phyloP scores from a whole-genome alignment of 2,797 vertebrate genomes.

The Diplodus puntazzo region DNA sequence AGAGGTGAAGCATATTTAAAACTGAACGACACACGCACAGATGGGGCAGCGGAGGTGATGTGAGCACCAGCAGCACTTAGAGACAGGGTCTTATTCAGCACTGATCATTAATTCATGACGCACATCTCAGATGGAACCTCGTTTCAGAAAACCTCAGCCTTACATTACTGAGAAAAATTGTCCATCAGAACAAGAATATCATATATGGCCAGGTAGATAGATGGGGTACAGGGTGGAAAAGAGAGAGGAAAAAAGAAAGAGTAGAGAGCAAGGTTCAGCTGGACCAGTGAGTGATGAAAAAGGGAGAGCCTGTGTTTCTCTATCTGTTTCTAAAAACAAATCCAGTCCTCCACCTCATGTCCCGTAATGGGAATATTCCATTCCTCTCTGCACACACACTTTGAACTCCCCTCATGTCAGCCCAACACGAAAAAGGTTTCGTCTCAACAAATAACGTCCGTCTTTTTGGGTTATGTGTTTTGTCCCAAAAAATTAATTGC shows the following conservation, averaged over 20 bases:
- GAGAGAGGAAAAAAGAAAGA: background rate
- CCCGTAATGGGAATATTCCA: conserved; percentile 51
- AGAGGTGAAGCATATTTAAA: conserved; percentile 43
- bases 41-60: conserved; percentile 32
- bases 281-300: background rate
- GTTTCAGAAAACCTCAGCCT: conserved; percentile 51
- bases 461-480: background rate
- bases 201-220: background rate
- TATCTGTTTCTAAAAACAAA: conserved; percentile 44
- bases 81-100: conserved; percentile 74
- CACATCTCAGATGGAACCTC: conserved; percentile 58
- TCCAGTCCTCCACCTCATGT: conserved; percentile 38
- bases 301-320: conserved; percentile 5
- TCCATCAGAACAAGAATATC: conserved; percentile 9
- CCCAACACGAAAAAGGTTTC: background rate
- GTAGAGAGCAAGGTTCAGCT: background rate
- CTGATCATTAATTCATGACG: conserved; percentile 81
- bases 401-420: conserved; percentile 20
- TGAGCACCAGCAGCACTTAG: conserved; percentile 69
- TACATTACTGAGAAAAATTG: conserved; percentile 12
- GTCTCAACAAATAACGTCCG: background rate
- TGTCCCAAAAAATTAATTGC: background rate
- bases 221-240: background rate
- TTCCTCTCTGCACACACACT: conserved; percentile 15
- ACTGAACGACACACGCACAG: conserved; percentile 13